Base-by-base conservation (phyloP, 1,140 invertebrate species). In the Penaeus indicus region DNA sequence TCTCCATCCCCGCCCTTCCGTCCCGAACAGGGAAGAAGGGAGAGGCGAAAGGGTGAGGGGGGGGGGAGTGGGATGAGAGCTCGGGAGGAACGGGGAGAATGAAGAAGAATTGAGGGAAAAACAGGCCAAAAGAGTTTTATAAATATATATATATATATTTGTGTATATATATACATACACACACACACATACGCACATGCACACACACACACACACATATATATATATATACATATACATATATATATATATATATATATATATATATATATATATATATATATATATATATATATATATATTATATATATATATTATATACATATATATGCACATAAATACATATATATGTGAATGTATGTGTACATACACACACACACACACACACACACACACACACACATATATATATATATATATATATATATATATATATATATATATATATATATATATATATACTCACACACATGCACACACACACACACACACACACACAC, bases 181-280 rank as follows among this genome's bases (percentile, higher is more conserved):
- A 69, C 22, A 22, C 22, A 69, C 22, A 69, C 22, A 69, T 69
- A 69, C 22, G 4, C 22, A 69, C 22, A 4, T 69, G 22, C 32
- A 69, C 22, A 69, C 1, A 22, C 22, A 22, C 22, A 69, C 22
- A 69, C 22, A 69, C 4, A 69, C 67, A 69, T 22, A 69, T 22
- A 69, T 22, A 69, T 22, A 22, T 27, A 22, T 22, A 22, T 1
- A 69, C 4, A 69, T 22, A 22, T n/a, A 72, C 8, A 72, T n/a
- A 72, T n/a, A 72, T n/a, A n/a, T 72, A 72, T 72, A n/a, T 72
- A 72, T 72, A 72, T 72, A 72, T 25, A 19, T 72, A 72, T n/a
- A 72, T 72, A n/a, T 72, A 72, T 72, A 72, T 72, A n/a, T 72
- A 72, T 72, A n/a, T n/a, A 72, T 72, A n/a, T 22, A 72, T 72